Evolutionary conservation across 2,888 invertebrate species (phyloP).

Genomic region (Metacarcinus magister): DNA sequence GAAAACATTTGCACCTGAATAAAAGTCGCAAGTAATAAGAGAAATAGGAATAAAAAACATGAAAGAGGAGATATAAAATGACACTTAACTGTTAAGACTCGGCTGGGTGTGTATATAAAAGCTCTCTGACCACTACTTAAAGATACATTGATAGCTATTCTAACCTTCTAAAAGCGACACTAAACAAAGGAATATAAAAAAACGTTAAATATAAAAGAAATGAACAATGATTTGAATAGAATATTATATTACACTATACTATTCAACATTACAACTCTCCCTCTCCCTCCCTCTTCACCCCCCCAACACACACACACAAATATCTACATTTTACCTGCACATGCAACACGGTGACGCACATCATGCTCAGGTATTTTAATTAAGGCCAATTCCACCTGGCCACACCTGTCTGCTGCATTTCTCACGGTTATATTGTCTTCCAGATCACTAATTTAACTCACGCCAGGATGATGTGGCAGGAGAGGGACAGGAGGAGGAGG

Average conservation of each 20-base stretch:
- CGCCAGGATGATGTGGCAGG: slow-evolving; percentile 47
- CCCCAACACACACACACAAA: background rate
- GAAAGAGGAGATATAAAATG: background rate
- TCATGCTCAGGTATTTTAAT: slow-evolving; percentile 1
- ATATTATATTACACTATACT: too few relatives aligned
- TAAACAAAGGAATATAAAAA: background rate
- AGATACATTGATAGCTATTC: background rate
- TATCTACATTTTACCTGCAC: background rate
- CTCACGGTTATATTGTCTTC: background rate
- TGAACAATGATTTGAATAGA: too few relatives aligned
- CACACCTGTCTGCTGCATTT: background rate
- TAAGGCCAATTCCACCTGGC: background rate
- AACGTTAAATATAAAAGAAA: too few relatives aligned
- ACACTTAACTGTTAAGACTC: background rate
- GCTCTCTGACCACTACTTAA: background rate
- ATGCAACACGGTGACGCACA: background rate
- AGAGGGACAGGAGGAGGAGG: background rate
- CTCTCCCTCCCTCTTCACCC: background rate
- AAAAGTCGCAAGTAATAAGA: background rate
- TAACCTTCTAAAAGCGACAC: background rate
- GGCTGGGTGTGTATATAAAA: background rate
- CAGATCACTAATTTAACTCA: slow-evolving; percentile 20
- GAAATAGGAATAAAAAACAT: slow-evolving; percentile 1
- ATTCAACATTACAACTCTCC: background rate
- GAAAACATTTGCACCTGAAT: background rate